phyloP scores from a whole-genome alignment of 2,888 invertebrate genomes.

The Phaonia tiefii region DNA sequence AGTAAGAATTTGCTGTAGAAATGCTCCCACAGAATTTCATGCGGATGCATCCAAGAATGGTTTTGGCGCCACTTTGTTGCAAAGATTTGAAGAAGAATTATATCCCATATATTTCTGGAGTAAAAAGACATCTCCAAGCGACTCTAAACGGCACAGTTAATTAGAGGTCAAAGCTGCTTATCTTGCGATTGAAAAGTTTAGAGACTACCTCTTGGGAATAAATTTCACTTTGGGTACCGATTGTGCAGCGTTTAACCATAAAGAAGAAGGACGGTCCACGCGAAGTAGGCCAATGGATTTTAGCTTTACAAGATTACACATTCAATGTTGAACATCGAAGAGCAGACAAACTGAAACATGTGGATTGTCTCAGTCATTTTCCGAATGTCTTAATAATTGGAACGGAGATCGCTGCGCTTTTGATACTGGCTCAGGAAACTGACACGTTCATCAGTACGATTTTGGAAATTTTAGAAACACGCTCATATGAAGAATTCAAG shows the following conservation, averaged over 20 bases:
- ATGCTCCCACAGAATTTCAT: constrained; percentile 59
- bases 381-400: constrained; percentile 4
- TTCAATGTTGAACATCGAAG: constrained; percentile 49
- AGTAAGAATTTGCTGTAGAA: constrained; percentile 50
- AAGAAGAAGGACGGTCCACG: too few relatives aligned
- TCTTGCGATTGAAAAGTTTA: constrained; percentile 52
- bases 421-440: constrained; percentile 39
- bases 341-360: constrained; percentile 32
- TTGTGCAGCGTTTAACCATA: constrained; percentile 51
- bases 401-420: constrained; percentile 26
- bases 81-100: constrained; percentile 54
- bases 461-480: constrained; percentile 38
- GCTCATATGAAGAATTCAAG: constrained; percentile 49
- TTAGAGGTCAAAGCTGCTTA: constrained; percentile 54
- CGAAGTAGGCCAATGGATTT: too few relatives aligned
- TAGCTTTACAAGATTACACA: constrained; percentile 54
- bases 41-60: constrained; percentile 65
- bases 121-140: constrained; percentile 31
- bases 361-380: constrained; percentile 42
- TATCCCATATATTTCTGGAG: constrained; percentile 60
- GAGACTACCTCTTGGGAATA: constrained; percentile 45
- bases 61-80: constrained; percentile 61
- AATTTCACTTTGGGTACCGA: constrained; percentile 52
- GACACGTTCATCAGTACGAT: constrained; percentile 55
- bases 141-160: too few relatives aligned